phyloP scores from a whole-genome alignment of 2,113 vertebrate genomes.

The Cavia porcellus region DNA sequence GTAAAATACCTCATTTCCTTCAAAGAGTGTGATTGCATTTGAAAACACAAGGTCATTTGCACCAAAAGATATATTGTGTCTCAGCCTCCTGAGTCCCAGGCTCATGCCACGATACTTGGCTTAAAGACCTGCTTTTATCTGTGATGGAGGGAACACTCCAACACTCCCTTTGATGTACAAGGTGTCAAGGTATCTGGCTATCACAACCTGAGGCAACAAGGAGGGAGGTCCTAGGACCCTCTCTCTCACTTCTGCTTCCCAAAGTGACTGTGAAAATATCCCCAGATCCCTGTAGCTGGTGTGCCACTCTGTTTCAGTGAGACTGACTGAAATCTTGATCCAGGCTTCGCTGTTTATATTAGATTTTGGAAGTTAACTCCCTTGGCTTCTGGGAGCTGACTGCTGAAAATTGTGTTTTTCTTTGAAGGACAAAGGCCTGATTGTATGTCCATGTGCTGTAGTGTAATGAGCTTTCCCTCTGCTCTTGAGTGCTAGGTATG shows the following conservation, averaged over 20 bases:
- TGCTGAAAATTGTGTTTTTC: constrained; percentile 83
- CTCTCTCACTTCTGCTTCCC: neutral
- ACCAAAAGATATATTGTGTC: neutral
- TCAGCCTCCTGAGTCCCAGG: neutral
- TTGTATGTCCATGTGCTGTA: constrained; percentile 74
- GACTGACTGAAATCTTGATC: neutral
- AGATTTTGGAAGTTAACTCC: constrained; percentile 78
- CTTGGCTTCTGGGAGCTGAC: constrained; percentile 80
- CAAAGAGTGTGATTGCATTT: neutral
- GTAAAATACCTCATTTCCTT: neutral
- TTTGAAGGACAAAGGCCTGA: constrained; percentile 83
- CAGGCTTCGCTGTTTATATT: constrained; percentile 75
- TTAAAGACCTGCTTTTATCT: neutral
- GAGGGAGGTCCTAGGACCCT: neutral
- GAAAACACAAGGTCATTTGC: constrained; percentile 4
- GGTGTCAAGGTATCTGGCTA: neutral
- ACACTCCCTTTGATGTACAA: neutral
- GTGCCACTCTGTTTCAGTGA: neutral
- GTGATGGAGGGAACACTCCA: constrained; percentile 16
- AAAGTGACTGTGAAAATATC: neutral
- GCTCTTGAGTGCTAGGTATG: constrained; percentile 69
- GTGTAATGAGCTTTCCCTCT: constrained; percentile 60
- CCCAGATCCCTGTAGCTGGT: neutral
- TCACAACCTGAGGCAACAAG: neutral
- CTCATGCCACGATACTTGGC: neutral